phyloP scores from a whole-genome alignment of 1,140 invertebrate genomes.

The Lordiphosa mommai region DNA sequence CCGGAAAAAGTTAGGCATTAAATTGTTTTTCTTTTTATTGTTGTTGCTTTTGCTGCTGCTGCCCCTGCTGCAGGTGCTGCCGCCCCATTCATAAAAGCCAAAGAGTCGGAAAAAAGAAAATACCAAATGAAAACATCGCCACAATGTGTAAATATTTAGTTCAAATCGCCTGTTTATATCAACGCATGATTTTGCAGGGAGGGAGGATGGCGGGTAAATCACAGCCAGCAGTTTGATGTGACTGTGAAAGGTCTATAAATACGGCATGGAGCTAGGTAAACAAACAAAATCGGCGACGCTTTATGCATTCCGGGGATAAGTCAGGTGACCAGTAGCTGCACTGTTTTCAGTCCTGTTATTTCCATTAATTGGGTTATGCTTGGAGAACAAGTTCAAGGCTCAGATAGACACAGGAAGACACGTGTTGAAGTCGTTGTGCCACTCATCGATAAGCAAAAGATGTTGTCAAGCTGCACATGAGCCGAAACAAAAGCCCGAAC shows the following conservation, averaged over 20 bases:
- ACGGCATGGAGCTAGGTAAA: constrained; percentile 24
- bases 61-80: constrained; percentile 2
- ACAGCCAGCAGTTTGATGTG: constrained; percentile 41
- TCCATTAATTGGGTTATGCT: not conserved
- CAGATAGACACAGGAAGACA: not conserved
- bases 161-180: constrained; percentile 52
- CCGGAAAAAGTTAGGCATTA: constrained; percentile 54
- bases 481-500: not conserved
- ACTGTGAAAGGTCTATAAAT: constrained; percentile 62
- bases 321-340: not conserved
- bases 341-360: not conserved
- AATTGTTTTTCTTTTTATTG: constrained; percentile 43
- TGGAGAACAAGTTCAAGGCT: constrained; percentile 1
- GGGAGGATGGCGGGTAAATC: not conserved
- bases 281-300: constrained; percentile 30
- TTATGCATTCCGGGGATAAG: constrained; percentile 16
- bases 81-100: constrained; percentile 52
- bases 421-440: not conserved
- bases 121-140: constrained; percentile 55
- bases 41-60: constrained; percentile 3
- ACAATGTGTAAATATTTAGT: constrained; percentile 54
- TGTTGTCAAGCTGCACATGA: not conserved
- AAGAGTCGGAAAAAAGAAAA: constrained; percentile 26
- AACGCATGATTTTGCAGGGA: constrained; percentile 4
- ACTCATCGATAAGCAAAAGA: constrained; percentile 5